Percentiles rank a stretch among this genome's conserved stretches.
Conservation (phyloP, 2,797 vertebrate genomes). For the Eulemur mongoz region DNA sequence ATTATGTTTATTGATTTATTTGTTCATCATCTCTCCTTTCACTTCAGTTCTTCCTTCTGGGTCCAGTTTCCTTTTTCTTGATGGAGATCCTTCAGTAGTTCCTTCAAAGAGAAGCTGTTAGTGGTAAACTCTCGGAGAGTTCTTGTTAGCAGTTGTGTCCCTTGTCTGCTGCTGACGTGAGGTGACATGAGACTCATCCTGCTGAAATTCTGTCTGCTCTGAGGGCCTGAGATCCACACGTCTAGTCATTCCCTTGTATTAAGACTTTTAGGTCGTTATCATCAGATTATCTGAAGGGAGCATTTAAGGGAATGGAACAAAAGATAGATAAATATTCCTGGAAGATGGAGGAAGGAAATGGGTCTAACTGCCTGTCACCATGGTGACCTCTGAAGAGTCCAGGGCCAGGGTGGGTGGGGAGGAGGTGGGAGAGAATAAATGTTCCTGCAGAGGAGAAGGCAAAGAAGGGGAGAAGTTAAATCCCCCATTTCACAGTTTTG, state of each 20-base stretch:
- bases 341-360: neutral
- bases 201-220: neutral
- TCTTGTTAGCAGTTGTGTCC: neutral
- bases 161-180: neutral
- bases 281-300: neutral
- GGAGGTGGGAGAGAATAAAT: neutral
- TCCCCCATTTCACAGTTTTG: neutral
- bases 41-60: neutral
- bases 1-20: neutral
- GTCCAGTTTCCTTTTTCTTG: slow-evolving; percentile 15
- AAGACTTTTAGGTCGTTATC: neutral
- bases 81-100: neutral
- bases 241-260: neutral
- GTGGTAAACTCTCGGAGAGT: neutral
- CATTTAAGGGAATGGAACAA: neutral
- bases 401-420: neutral
- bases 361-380: neutral
- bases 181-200: neutral
- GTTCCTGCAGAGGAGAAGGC: neutral
- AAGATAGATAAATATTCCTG: neutral
- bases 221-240: neutral
- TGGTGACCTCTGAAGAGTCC: neutral
- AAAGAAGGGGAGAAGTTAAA: neutral
- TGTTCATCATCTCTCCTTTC: neutral
- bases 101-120: neutral